Conservation (phyloP, 2,113 vertebrate species). For the Myanophis thanlyinensis region DNA sequence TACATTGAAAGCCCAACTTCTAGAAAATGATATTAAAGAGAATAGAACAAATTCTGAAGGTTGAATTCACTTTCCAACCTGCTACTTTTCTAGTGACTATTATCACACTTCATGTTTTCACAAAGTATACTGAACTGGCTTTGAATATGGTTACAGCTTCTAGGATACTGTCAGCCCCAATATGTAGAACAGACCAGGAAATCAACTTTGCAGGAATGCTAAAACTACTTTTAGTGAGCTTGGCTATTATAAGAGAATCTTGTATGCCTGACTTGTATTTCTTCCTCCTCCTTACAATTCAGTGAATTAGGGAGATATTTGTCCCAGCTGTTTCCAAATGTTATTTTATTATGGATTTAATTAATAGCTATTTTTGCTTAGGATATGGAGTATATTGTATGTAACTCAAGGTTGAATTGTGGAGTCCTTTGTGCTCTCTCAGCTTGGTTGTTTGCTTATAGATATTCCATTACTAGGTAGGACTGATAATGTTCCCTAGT, state of each 20-base stretch:
- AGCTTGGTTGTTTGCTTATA: not conserved
- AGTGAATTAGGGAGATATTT: not conserved
- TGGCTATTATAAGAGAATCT: not conserved
- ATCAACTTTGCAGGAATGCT: not conserved
- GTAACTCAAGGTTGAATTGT: not conserved
- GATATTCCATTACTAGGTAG: not conserved
- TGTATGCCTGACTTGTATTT: not conserved
- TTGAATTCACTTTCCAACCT: not conserved
- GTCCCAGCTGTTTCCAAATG: not conserved
- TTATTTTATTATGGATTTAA: not conserved
- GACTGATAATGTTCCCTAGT: not conserved
- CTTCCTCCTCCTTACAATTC: not conserved
- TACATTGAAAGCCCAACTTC: not conserved
- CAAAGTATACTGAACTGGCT: not conserved
- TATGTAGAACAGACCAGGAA: not conserved
- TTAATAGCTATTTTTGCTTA: not conserved
- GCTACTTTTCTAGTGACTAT: not conserved
- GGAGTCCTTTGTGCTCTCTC: not conserved
- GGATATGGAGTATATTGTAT: not conserved
- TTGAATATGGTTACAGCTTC: not conserved
- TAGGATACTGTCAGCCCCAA: not conserved
- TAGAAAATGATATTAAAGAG: not conserved
- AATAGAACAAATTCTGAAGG: not conserved
- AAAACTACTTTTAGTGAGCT: not conserved
- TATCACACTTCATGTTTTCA: not conserved